Evolutionary conservation across 2,113 vertebrate species (phyloP).

Genomic region (Mustela lutreola): DNA sequence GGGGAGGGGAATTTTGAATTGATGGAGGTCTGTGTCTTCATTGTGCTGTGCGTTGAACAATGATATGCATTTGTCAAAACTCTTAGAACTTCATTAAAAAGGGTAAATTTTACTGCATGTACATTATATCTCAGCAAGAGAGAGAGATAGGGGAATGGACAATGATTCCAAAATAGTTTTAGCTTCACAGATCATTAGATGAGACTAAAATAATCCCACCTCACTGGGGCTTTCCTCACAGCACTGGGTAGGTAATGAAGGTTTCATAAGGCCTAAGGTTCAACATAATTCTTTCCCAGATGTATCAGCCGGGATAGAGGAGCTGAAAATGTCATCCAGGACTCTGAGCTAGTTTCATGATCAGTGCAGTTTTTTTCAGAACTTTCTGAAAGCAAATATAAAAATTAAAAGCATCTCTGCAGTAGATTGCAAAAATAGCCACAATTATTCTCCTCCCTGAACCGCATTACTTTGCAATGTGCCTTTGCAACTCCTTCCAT

Average conservation of each 20-base stretch:
- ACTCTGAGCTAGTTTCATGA: not conserved
- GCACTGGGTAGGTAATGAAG: not conserved
- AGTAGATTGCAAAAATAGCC: not conserved
- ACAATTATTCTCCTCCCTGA: not conserved
- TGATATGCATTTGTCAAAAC: not conserved
- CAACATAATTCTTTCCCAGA: not conserved
- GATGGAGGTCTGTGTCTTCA: not conserved
- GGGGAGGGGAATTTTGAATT: not conserved
- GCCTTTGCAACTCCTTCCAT: not conserved
- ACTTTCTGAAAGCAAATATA: not conserved
- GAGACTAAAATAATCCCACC: not conserved
- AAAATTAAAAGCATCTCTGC: not conserved
- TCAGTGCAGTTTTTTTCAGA: not conserved
- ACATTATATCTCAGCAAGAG: not conserved
- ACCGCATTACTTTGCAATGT: not conserved
- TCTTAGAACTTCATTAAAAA: not conserved
- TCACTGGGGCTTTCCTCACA: not conserved
- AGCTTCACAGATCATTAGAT: not conserved
- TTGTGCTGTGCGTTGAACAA: not conserved
- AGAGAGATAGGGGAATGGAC: not conserved
- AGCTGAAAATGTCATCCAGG: not conserved
- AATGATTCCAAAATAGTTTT: constrained; percentile 10
- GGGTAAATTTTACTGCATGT: not conserved
- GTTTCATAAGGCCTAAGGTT: not conserved
- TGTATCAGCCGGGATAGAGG: not conserved